These are phyloP conservation scores for Oeneis ivallda DNA, from an alignment of 2,888 invertebrate species.

Conservation along the genomic window DNA sequence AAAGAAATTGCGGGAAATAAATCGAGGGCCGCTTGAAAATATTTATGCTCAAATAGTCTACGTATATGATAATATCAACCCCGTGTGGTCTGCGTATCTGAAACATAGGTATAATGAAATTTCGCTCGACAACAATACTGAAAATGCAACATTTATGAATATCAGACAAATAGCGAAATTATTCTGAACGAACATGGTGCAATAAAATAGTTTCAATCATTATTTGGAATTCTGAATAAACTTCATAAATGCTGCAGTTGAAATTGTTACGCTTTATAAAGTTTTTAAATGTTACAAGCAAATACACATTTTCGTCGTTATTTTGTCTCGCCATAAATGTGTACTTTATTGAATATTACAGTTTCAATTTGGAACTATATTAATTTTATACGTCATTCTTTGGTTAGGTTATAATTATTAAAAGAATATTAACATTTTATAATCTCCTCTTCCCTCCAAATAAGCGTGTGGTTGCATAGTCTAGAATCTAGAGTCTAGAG, in stretches of 20 bases:
- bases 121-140: slow-evolving; percentile 36
- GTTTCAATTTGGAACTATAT: too few species aligned
- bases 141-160: slow-evolving; percentile 31
- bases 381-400: too few species aligned
- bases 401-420: too few species aligned
- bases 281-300: neutral
- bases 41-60: slow-evolving; percentile 31
- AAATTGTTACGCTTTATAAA: slow-evolving; percentile 26
- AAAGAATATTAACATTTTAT: too few species aligned
- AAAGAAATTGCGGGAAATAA: slow-evolving; percentile 34
- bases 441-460: neutral
- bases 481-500: too few species aligned
- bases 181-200: too few species aligned
- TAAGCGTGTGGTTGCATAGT: too few species aligned
- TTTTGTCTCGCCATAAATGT: neutral
- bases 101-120: slow-evolving; percentile 70
- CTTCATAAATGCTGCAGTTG: slow-evolving; percentile 20
- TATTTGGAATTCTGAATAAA: neutral
- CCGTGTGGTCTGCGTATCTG: slow-evolving; percentile 58
- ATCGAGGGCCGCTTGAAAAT: slow-evolving; percentile 30
- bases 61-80: slow-evolving; percentile 22
- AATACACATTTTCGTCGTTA: neutral
- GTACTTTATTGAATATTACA: too few species aligned
- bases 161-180: neutral
- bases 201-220: neutral